Conservation (phyloP, 2,797 vertebrate genomes). For the Lacerta bilineata region DNA sequence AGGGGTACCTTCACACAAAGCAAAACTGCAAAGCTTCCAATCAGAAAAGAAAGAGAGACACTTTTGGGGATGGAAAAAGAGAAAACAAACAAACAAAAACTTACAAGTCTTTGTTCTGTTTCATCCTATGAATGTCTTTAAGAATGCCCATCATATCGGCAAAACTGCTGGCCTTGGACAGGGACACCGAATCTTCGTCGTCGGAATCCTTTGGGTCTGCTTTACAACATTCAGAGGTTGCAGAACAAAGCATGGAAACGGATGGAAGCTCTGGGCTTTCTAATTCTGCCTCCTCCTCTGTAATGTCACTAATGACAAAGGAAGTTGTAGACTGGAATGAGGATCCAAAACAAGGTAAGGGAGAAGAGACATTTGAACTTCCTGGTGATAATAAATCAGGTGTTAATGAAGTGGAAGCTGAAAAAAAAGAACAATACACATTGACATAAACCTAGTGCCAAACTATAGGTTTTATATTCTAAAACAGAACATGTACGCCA, state of each 20-base stretch:
- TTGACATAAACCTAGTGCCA: not conserved
- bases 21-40: not conserved
- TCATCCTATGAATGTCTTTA: conserved; percentile 98
- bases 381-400: conserved; percentile 94
- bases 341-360: conserved; percentile 92
- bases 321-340: conserved; percentile 94
- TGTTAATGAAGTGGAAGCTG: conserved; percentile 86
- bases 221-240: conserved; percentile 90
- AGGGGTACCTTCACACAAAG: not conserved
- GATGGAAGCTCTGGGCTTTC: conserved; percentile 89
- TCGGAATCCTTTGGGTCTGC: conserved; percentile 84
- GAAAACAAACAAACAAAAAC: conserved; percentile 36
- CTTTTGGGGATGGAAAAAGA: not conserved
- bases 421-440: conserved; percentile 57
- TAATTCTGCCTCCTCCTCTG: conserved; percentile 93
- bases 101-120: conserved; percentile 97
- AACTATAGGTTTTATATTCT: rapidly evolving
- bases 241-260: conserved; percentile 89
- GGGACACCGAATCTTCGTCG: conserved; percentile 93
- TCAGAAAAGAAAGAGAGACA: not conserved
- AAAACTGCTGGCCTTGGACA: conserved; percentile 99
- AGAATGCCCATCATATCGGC: conserved; percentile 99
- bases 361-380: conserved; percentile 94
- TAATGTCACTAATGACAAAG: conserved; percentile 98
- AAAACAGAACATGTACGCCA: not conserved